A percentile compares a stretch with the other conserved stretches of the same genome.
Conservation (phyloP, 2,888 invertebrate genomes). For the Meliscaeva auricollis region DNA sequence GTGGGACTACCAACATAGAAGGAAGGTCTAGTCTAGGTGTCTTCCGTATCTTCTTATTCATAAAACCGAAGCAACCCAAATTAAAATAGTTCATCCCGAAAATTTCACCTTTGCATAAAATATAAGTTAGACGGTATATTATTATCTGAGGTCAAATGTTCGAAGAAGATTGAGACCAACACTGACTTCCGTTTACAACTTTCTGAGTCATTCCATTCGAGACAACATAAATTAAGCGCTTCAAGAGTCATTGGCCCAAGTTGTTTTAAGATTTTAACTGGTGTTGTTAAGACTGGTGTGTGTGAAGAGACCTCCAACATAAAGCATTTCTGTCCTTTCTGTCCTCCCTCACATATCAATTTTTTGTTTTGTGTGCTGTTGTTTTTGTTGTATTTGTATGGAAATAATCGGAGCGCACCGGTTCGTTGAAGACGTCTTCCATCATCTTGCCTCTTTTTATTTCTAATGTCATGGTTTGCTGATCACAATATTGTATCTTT, state of each 20-base stretch:
- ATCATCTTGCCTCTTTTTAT: slow-evolving; percentile 41
- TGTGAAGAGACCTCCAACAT: slow-evolving; percentile 39
- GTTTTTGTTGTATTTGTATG: slow-evolving; percentile 33
- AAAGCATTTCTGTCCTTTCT: slow-evolving; percentile 42
- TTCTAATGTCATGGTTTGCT: slow-evolving; percentile 57
- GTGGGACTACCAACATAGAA: background rate
- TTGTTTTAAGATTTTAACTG: background rate
- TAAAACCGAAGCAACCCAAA: slow-evolving; percentile 21
- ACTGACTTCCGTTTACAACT: slow-evolving; percentile 46
- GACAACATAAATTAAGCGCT: slow-evolving; percentile 59
- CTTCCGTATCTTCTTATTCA: background rate
- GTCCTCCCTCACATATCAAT: slow-evolving; percentile 28
- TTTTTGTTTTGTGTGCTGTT: background rate
- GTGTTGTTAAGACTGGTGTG: slow-evolving; percentile 43
- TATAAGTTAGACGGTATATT: background rate
- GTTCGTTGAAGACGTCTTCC: slow-evolving; percentile 72
- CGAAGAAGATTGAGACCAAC: background rate
- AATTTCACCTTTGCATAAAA: slow-evolving; percentile 33
- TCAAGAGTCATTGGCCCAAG: slow-evolving; percentile 60
- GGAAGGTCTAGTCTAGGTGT: background rate
- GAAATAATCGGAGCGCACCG: slow-evolving; percentile 72
- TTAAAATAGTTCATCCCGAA: slow-evolving; percentile 45
- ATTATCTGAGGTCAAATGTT: slow-evolving; percentile 35
- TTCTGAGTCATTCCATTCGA: slow-evolving; percentile 49
- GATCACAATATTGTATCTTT: slow-evolving; percentile 32